Percentiles rank a stretch among this genome's conserved stretches.
These are phyloP conservation scores for Euthynnus affinis DNA, from an alignment of 2,797 vertebrate genomes.

Conservation along the genomic window DNA sequence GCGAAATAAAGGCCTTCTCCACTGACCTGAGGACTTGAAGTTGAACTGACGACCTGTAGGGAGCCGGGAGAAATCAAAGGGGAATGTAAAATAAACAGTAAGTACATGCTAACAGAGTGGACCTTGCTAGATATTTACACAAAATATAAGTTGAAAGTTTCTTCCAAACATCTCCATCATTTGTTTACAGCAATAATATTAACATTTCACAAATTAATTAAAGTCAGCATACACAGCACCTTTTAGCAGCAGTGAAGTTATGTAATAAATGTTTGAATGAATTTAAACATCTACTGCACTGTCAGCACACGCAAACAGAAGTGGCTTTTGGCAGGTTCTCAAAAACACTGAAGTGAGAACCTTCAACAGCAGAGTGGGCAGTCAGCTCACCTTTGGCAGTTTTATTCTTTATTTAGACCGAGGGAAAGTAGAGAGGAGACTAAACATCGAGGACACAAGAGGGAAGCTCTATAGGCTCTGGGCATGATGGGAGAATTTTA, in stretches of 20 bases:
- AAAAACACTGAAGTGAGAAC: conserved; percentile 79
- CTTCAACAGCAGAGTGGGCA: conserved; percentile 80
- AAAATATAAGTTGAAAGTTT: no score
- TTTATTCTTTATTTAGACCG: conserved; percentile 80
- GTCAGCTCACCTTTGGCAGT: conserved; percentile 76
- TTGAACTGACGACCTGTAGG: conserved; percentile 85
- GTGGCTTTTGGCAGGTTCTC: conserved; percentile 81
- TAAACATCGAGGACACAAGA: conserved; percentile 72
- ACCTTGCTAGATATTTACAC: no score
- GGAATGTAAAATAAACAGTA: background rate
- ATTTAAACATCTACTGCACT: conserved; percentile 70
- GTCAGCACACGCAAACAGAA: conserved; percentile 70
- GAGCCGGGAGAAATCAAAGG: background rate
- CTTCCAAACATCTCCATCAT: background rate
- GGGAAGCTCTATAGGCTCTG: conserved; percentile 53
- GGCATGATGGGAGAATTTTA: conserved; percentile 37
- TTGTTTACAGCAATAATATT: background rate
- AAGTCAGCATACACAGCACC: conserved; percentile 21
- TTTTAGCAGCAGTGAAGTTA: conserved; percentile 60
- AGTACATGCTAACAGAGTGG: background rate
- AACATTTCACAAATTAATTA: conserved; percentile 13
- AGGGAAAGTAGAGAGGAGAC: conserved; percentile 72
- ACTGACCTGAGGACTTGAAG: conserved; percentile 56
- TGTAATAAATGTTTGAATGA: conserved; percentile 70
- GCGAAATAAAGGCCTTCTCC: conserved; percentile 88